Conservation (phyloP, 1,140 invertebrate species). For the Artemia franciscana region DNA sequence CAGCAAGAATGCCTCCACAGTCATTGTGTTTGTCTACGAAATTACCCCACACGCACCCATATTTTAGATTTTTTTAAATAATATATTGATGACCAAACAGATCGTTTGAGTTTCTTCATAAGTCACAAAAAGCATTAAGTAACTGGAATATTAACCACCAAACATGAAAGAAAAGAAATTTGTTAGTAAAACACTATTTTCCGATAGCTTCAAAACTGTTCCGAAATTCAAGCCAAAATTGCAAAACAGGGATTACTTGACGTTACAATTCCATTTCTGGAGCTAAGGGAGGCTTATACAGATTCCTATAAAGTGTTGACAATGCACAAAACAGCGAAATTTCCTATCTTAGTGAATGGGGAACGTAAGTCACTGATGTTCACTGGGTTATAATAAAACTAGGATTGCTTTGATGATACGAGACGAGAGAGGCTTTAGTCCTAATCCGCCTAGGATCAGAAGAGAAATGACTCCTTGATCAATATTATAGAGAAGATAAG, state of each 20-base stretch:
- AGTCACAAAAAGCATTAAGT: neutral
- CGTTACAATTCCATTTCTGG: neutral
- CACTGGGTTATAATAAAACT: neutral
- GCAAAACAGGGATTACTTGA: neutral
- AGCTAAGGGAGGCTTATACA: neutral
- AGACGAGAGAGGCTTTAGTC: neutral
- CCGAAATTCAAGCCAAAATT: neutral
- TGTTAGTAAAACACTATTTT: neutral
- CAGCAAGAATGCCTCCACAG: no score
- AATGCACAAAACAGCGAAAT: neutral
- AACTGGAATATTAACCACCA: neutral
- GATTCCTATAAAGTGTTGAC: neutral
- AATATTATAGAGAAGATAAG: neutral
- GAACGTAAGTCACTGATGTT: neutral
- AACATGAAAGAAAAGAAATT: no score
- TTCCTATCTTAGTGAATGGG: neutral
- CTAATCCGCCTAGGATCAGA: neutral
- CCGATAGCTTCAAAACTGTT: neutral
- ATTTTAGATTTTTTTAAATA: neutral
- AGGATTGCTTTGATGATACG: neutral
- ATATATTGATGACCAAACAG: neutral
- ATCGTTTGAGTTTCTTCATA: neutral
- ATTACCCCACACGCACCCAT: no score
- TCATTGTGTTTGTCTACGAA: no score
- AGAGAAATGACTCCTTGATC: neutral